A percentile compares a stretch with the other conserved stretches of the same genome.
phyloP scores from a whole-genome alignment of 2,888 invertebrate genomes.

The Ormyrus pomaceus region DNA sequence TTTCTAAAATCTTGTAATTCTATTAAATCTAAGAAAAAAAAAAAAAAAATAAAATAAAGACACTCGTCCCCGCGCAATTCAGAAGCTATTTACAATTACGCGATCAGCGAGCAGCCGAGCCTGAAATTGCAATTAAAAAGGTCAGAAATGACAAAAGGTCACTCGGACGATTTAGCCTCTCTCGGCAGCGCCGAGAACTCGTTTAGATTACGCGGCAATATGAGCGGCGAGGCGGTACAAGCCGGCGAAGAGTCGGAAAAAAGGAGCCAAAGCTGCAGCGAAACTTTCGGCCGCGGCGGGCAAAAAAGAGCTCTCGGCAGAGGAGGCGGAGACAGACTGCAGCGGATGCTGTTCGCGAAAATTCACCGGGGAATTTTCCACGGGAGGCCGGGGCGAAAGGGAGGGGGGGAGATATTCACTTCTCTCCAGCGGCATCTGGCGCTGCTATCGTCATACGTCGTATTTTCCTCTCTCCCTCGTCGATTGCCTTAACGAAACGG shows the following conservation, averaged over 20 bases:
- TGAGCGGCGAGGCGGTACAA: background rate
- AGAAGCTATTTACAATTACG: no score
- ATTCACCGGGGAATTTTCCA: constrained; percentile 44
- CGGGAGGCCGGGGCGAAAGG: background rate
- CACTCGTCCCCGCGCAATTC: no score
- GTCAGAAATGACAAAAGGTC: no score
- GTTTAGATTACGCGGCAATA: background rate
- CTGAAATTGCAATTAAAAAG: no score
- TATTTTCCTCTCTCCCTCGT: constrained; percentile 49
- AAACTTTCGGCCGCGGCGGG: constrained; percentile 13
- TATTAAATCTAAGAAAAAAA: no score
- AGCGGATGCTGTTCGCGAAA: constrained; percentile 25
- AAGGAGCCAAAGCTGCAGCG: constrained; percentile 1
- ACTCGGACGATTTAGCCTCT: no score
- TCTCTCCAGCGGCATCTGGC: constrained; percentile 40
- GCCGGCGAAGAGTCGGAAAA: background rate
- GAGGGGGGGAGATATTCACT: constrained; percentile 37
- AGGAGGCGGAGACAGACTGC: background rate
- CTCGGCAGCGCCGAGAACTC: background rate
- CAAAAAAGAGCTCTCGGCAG: background rate
- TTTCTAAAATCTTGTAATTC: no score
- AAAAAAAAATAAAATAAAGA: no score
- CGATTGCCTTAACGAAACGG: constrained; percentile 66
- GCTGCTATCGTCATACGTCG: constrained; percentile 48
- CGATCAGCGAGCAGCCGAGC: no score